phyloP scores from a whole-genome alignment of 2,113 vertebrate genomes.

The Cryptotis parvus region DNA sequence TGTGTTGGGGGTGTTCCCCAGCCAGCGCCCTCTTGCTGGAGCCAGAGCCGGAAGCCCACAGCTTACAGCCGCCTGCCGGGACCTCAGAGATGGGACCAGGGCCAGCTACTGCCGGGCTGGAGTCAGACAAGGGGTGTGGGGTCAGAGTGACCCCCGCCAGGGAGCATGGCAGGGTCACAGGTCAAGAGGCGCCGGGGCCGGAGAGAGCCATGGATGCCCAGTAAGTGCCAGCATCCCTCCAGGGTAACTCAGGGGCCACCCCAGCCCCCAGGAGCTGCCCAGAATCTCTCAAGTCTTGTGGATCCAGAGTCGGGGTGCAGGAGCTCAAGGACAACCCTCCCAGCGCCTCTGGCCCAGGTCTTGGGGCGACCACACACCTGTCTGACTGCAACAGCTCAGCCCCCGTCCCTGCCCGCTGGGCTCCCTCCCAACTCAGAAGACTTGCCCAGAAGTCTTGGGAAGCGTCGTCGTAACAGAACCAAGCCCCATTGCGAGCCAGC shows the following conservation, averaged over 20 bases:
- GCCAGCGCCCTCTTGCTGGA: neutral
- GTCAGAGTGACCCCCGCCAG: fast-evolving
- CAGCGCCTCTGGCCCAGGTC: slow-evolving; percentile 28
- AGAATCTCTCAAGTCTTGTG: too few relatives aligned
- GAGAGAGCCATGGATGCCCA: slow-evolving; percentile 12
- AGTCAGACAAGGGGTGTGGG: fast-evolving
- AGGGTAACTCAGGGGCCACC: neutral
- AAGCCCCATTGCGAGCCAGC: slow-evolving; percentile 25
- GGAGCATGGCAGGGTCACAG: neutral
- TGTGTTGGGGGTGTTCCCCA: slow-evolving; percentile 21
- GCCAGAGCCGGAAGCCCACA: neutral
- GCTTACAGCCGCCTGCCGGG: neutral
- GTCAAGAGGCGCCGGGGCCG: slow-evolving; percentile 17
- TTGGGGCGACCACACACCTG: slow-evolving; percentile 85
- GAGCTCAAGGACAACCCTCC: fast-evolving
- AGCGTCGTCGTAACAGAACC: too few relatives aligned
- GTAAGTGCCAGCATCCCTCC: neutral
- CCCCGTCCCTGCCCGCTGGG: slow-evolving; percentile 94
- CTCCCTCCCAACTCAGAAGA: slow-evolving; percentile 90
- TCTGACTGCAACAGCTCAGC: slow-evolving; percentile 81
- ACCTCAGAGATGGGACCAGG: neutral
- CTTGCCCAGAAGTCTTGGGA: slow-evolving; percentile 93
- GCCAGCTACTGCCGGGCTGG: neutral
- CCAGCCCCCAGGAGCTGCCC: fast-evolving
- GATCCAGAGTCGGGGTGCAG: fast-evolving